Base-by-base conservation (phyloP, 1,140 invertebrate species). In the Pogonognathellus flavescens region DNA sequence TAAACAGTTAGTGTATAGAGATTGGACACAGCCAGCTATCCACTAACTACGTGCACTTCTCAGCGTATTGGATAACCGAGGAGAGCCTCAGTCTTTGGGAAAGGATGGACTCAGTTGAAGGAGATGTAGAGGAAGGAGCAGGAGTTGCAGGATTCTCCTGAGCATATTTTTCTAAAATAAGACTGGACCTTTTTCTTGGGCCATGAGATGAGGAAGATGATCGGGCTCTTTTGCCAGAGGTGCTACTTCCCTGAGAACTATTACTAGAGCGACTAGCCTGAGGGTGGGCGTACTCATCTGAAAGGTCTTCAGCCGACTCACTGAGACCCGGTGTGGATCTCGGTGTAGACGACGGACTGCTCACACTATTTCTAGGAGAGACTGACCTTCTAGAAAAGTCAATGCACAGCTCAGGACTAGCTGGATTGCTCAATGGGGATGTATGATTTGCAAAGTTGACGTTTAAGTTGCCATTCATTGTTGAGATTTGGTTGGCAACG, bases 161-260 rank as follows among this genome's bases (percentile, higher is more conserved):
- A 20, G 88, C 88, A 72, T 89, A 89, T 60, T 89, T 89, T 55
- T 89, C 88, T 41, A 89, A 84, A 82, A 89, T 89, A 31, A 89
- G 83, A 86, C 87, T 88, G n/a, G 88, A 89, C 59, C 88, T 80
- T 82, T 89, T 89, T 59, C 88, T 85, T 18, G 88, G 86, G 18
- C 88, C 88, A 18, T 70, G 82, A n/a, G 80, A 82, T 25, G 80
- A 66, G 14, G 84, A 82, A 11, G 80, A 82, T 18, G 81, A 82
- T 14, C 50, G 53, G 0, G 81, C 22, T 20, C 81, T 10, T 49
- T 49, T 82, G 0, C 81, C 31, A 14, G 18, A 25, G 57, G 41
- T 80, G 14, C 52, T 82, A 62, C 31, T 60, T 22, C 80, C 84
- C 14, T 76, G 70, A 59, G 80, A 49, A 82, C 50, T 72, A 62